Conservation (phyloP, 1,140 invertebrate genomes). For the Halyomorpha halys region DNA sequence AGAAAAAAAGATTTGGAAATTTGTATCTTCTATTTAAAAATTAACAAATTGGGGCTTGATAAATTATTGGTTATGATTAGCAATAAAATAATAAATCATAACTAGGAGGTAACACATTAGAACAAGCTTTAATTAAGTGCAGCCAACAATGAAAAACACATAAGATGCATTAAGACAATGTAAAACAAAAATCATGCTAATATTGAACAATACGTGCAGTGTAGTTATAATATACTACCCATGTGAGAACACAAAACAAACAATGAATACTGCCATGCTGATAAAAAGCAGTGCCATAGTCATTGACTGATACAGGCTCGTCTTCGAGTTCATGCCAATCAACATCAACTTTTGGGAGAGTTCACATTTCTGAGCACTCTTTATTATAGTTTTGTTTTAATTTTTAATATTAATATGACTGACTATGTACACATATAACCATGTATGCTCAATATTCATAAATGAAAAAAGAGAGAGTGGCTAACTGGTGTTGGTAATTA, state of each 20-base stretch:
- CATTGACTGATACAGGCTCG: neutral
- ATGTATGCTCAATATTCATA: too few relatives aligned
- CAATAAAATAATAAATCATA: neutral
- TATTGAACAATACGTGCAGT: conserved; percentile 6
- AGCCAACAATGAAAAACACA: conserved; percentile 8
- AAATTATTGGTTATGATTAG: too few relatives aligned
- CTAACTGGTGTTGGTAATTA: neutral
- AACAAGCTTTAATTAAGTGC: neutral
- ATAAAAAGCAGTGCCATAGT: conserved; percentile 4
- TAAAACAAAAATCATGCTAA: neutral
- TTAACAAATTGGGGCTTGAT: too few relatives aligned
- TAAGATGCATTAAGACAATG: conserved; percentile 12
- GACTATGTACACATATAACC: neutral
- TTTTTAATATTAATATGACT: too few relatives aligned
- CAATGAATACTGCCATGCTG: conserved; percentile 14
- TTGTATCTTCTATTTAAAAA: too few relatives aligned
- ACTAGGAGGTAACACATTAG: neutral
- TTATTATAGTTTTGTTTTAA: neutral
- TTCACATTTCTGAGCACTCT: neutral
- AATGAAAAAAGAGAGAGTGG: neutral
- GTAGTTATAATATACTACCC: conserved; percentile 6
- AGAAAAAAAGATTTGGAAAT: too few relatives aligned
- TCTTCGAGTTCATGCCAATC: conserved; percentile 7
- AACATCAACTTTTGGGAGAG: neutral
- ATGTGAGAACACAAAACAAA: conserved; percentile 10